Percentiles rank a stretch among this genome's conserved stretches.
Evolutionary conservation across 1,140 invertebrate genomes (phyloP).

Genomic region (Pseudomyrmex cubaensis): DNA sequence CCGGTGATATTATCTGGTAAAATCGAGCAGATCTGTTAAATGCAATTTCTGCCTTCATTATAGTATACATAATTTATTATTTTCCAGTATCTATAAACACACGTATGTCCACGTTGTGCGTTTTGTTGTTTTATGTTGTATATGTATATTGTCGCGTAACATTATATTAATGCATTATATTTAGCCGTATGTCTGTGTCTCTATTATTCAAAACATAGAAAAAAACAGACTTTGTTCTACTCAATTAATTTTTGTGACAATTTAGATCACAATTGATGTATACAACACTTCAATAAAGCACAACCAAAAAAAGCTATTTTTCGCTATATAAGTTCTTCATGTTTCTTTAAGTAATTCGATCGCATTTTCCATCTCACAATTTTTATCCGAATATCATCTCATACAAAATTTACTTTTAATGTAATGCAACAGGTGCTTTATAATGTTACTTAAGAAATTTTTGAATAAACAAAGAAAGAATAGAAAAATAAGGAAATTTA

Average conservation of each 20-base stretch:
- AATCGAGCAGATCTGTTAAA: too few species aligned
- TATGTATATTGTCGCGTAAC: neutral
- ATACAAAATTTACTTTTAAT: neutral
- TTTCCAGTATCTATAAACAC: neutral
- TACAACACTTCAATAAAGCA: neutral
- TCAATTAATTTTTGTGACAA: neutral
- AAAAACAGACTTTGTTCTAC: neutral
- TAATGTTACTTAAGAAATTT: slow-evolving; percentile 12
- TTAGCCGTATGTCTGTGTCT: neutral
- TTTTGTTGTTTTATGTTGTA: slow-evolving; percentile 15
- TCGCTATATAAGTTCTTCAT: neutral
- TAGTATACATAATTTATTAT: slow-evolving; percentile 27
- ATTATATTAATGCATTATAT: neutral
- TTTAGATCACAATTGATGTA: neutral
- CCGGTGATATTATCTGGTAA: too few species aligned
- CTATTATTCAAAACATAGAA: neutral
- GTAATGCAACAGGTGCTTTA: slow-evolving; percentile 37
- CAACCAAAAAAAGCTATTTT: neutral
- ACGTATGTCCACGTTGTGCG: slow-evolving; percentile 7
- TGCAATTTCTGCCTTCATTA: too few species aligned
- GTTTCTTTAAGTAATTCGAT: neutral
- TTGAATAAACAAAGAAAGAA: neutral
- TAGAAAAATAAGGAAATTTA: neutral
- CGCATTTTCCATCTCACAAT: neutral
- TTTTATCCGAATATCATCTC: neutral